Conservation (phyloP, 2,797 vertebrate species). For the Rhinella marina region DNA sequence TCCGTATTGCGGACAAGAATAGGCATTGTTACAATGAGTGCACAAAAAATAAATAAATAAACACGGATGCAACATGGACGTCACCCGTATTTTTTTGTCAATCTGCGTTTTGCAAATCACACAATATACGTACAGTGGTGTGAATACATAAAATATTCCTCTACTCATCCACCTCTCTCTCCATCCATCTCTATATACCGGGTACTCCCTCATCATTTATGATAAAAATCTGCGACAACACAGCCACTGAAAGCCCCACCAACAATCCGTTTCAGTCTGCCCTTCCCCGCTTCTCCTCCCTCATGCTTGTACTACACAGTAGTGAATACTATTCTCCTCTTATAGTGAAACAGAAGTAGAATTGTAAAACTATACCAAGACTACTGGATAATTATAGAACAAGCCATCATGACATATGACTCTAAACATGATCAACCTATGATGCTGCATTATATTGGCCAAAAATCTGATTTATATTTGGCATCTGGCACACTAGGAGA, state of each 20-base stretch:
- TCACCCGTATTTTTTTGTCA: too few species aligned
- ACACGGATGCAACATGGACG: too few species aligned
- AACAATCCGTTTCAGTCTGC: background rate
- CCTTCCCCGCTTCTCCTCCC: background rate
- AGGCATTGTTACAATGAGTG: too few species aligned
- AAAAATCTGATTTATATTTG: conserved; percentile 44
- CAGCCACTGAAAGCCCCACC: background rate
- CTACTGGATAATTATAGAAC: conserved; percentile 48
- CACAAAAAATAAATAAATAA: too few species aligned
- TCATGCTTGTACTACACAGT: background rate
- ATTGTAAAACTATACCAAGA: conserved; percentile 21
- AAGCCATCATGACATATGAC: conserved; percentile 34
- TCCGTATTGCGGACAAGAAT: too few species aligned
- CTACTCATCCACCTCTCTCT: too few species aligned
- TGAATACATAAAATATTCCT: too few species aligned
- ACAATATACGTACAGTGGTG: too few species aligned
- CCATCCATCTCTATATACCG: too few species aligned
- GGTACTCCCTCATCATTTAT: background rate
- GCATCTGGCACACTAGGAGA: conserved; percentile 52
- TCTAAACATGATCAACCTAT: conserved; percentile 40
- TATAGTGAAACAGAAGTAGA: background rate
- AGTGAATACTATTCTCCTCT: background rate
- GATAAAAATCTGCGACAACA: background rate
- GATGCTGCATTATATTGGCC: conserved; percentile 39
- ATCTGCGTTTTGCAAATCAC: too few species aligned